Base-by-base conservation (phyloP, 2,113 vertebrate genomes). In the Sialia sialis region DNA sequence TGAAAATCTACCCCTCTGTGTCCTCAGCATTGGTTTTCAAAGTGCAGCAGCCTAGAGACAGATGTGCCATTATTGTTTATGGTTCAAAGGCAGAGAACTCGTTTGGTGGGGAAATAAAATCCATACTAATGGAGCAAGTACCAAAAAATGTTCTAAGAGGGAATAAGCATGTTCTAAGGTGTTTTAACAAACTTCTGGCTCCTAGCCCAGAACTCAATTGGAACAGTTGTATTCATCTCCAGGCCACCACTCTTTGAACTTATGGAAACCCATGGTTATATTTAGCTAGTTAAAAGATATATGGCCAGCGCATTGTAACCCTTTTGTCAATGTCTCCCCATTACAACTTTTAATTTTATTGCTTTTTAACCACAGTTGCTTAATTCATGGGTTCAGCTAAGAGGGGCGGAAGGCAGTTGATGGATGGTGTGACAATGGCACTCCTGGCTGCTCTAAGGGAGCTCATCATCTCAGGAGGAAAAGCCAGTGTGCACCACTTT, bases 231-330 rank as follows among this genome's bases (percentile, higher is more conserved):
- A 96, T 93, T 95, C 95, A 79, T 93, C 93, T 94, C 90, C 90
- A 95, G 87, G 95, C 95, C 95, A 95, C 95, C 93, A 94, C 69
- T 88, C 95, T 97, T 97, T 97, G 96, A 97, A 97, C 96, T 96
- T 92, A 87, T 79, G 91, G 92, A 96, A 97, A 95, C 90, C 96
- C 85, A 94, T 91, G 85, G 95, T 94, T 96, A 96, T 94, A 97
- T 96, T 96, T 95, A 96, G 95, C 85, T 93, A 96, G 92, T 96
- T 92, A 94, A 93, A 97, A 97, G 96, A 95, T 97, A 90, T 89
- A 96, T 86, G 85, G 60, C 90, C 79, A 87, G 74, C 0, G 6
- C 62, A 89, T 84, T 90, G 93, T 94, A 91, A 87, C 85, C 87
- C 87, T 94, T 94, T 92, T 94, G 93, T 96, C 93, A 89, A 89